phyloP scores from a whole-genome alignment of 1,140 invertebrate genomes.

The Pentalonia nigronervosa region DNA sequence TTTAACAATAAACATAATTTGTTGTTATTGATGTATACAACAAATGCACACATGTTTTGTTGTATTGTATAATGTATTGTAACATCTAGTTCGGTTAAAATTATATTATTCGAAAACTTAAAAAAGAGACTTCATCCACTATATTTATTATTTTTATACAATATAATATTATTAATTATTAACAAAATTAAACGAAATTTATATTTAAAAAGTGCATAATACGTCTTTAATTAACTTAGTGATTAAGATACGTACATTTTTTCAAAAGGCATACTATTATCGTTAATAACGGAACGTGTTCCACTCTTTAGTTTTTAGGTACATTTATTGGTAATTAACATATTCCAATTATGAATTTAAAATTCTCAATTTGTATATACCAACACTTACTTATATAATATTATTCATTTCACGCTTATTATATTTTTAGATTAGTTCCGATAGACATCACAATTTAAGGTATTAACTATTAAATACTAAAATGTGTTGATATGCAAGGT shows the following conservation, averaged over 20 bases:
- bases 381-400: background rate
- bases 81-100: background rate
- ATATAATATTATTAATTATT: background rate
- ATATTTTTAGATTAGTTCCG: background rate
- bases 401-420: constrained; percentile 12
- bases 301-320: background rate
- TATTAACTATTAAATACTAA: constrained; percentile 15
- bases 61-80: no score
- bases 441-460: background rate
- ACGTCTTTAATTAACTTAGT: background rate
- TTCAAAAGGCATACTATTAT: background rate
- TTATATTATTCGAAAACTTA: no score
- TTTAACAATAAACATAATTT: no score
- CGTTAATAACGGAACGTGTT: background rate
- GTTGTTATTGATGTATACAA: no score
- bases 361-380: background rate
- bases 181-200: background rate
- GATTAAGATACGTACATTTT: background rate
- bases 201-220: background rate
- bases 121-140: background rate
- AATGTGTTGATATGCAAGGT: background rate
- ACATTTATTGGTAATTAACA: background rate
- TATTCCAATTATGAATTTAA: background rate
- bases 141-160: background rate
- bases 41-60: no score